These are phyloP conservation scores for Ophiodon elongatus DNA, from an alignment of 2,113 vertebrate species.

Conservation along the genomic window DNA sequence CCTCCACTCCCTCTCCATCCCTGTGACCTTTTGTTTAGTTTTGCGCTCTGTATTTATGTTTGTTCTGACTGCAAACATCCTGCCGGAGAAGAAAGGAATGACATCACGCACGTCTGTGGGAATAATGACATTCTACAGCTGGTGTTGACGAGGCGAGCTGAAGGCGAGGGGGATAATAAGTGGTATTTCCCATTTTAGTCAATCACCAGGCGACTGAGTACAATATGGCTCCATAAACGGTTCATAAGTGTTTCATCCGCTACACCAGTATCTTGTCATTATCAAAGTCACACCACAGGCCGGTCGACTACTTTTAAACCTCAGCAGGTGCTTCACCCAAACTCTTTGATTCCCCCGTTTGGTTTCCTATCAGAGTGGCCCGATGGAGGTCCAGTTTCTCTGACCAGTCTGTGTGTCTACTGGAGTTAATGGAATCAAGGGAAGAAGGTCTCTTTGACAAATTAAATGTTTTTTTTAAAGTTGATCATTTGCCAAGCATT, in stretches of 20 bases:
- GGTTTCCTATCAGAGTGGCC: conserved; percentile 18
- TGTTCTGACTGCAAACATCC: conserved; percentile 3
- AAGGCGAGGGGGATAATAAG: background rate
- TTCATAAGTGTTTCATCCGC: background rate
- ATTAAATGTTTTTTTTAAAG: background rate
- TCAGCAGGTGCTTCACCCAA: background rate
- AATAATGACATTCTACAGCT: conserved; percentile 11
- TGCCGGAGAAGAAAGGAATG: conserved; percentile 4
- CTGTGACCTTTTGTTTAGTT: background rate
- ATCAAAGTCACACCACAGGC: background rate
- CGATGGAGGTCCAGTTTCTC: background rate
- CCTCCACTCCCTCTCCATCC: background rate
- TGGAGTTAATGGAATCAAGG: background rate
- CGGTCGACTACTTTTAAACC: background rate
- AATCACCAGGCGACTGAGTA: background rate
- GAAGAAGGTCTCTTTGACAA: background rate
- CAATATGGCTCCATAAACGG: background rate
- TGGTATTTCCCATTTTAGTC: conserved; percentile 23
- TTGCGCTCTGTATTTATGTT: background rate
- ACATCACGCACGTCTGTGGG: conserved; percentile 1
- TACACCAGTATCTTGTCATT: background rate
- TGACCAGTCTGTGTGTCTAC: background rate
- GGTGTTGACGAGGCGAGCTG: conserved; percentile 15
- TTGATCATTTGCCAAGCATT: background rate
- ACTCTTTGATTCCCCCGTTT: background rate